Evolutionary conservation across 2,113 vertebrate species (phyloP).

Genomic region (Gracilinanus agilis): DNA sequence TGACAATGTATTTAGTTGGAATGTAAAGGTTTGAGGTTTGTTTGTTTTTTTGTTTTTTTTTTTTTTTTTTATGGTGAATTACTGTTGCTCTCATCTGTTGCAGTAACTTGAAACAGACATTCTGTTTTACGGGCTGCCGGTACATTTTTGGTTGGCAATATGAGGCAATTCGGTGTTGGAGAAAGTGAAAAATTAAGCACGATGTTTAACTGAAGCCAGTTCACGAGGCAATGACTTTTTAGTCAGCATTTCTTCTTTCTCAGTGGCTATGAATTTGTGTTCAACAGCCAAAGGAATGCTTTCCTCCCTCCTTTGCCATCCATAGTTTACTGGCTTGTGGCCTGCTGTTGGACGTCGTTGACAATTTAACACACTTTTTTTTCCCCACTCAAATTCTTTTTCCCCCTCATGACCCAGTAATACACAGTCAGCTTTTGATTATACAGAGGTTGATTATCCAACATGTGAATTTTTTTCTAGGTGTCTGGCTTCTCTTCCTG

Average conservation of each 20-base stretch:
- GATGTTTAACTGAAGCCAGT: conserved; percentile 38
- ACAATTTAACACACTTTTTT: conserved; percentile 40
- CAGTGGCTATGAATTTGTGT: conserved; percentile 14
- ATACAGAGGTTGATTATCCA: not conserved
- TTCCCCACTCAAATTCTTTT: conserved; percentile 5
- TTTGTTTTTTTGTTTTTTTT: too few relatives aligned
- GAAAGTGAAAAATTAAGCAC: conserved; percentile 16
- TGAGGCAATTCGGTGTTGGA: not conserved
- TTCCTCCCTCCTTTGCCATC: not conserved
- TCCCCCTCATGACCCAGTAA: conserved; percentile 4
- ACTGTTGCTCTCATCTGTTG: conserved; percentile 37
- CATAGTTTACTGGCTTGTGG: not conserved
- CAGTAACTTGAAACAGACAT: conserved; percentile 53
- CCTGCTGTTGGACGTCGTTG: not conserved
- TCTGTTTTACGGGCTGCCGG: conserved; percentile 40
- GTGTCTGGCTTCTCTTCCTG: conserved; percentile 5
- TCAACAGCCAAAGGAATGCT: conserved; percentile 26
- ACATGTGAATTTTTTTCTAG: not conserved
- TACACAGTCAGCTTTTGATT: conserved; percentile 28
- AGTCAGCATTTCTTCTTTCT: conserved; percentile 28
- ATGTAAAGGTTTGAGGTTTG: conserved; percentile 41
- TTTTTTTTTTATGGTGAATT: conserved; percentile 62
- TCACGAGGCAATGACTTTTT: not conserved
- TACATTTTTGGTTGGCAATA: conserved; percentile 17
- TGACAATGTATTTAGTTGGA: conserved; percentile 46